Percentiles rank a stretch among this genome's conserved stretches.
Conservation (phyloP, 2,888 invertebrate genomes). For the Oeneis ivallda region DNA sequence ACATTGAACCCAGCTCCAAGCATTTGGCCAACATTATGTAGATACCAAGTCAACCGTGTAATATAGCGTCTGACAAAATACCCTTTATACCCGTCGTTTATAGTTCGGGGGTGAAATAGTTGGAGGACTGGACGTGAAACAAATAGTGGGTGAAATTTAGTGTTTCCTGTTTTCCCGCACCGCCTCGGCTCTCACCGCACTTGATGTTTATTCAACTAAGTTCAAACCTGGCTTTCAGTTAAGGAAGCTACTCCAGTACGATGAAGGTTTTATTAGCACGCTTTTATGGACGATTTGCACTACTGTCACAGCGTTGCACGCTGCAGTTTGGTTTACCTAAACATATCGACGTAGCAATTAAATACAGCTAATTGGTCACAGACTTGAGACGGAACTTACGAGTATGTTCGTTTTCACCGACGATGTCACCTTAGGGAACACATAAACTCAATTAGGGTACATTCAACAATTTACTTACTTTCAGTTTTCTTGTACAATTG, state of each 20-base stretch:
- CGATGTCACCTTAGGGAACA: too few species aligned
- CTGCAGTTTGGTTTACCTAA: too few species aligned
- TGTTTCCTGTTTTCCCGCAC: conserved; percentile 25
- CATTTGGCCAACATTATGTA: neutral
- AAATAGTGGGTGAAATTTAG: conserved; percentile 59
- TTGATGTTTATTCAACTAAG: conserved; percentile 32
- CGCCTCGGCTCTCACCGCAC: conserved; percentile 25
- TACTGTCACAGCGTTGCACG: neutral
- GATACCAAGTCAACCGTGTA: neutral
- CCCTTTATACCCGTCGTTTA: conserved; percentile 8
- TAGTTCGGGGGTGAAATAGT: conserved; percentile 44
- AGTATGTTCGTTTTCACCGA: too few species aligned
- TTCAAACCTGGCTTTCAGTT: neutral
- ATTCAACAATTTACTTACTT: too few species aligned
- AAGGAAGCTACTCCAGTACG: conserved; percentile 1
- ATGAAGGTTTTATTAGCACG: neutral
- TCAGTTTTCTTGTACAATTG: too few species aligned
- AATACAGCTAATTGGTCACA: too few species aligned
- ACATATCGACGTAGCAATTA: too few species aligned
- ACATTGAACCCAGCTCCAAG: neutral
- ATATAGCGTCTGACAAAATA: conserved; percentile 5
- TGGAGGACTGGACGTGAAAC: conserved; percentile 41
- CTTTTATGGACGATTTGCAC: neutral
- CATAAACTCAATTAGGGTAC: too few species aligned
- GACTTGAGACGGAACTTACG: too few species aligned